phyloP scores from a whole-genome alignment of 2,888 invertebrate species.

The Smittia aterrima region DNA sequence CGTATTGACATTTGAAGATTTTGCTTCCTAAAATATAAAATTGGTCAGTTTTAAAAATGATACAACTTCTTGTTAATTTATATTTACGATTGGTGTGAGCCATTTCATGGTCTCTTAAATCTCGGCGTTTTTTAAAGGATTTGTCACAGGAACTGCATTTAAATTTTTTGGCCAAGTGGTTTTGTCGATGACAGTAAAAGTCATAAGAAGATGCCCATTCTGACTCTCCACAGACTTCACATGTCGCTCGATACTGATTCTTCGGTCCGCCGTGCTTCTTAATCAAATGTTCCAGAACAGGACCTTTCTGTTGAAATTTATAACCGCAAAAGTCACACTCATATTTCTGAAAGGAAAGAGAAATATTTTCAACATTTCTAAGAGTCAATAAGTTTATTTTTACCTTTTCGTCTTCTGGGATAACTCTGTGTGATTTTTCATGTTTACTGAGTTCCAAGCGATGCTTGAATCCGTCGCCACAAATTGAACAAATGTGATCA shows the following conservation, averaged over 20 bases:
- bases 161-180: not conserved
- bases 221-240: not conserved
- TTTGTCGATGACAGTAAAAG: not conserved
- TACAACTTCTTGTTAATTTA: too few species aligned
- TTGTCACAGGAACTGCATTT: not conserved
- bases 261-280: not conserved
- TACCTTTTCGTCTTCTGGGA: not conserved
- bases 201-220: not conserved
- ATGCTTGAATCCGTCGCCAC: not conserved
- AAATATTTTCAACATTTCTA: too few species aligned
- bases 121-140: not conserved
- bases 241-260: not conserved
- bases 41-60: too few species aligned
- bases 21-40: not conserved
- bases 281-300: not conserved
- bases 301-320: not conserved
- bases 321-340: not conserved
- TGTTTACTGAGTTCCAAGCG: not conserved
- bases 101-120: not conserved
- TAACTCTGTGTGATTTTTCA: not conserved
- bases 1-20: not conserved
- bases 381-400: too few species aligned
- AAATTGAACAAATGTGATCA: not conserved
- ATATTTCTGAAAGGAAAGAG: too few species aligned
- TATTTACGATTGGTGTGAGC: not conserved